These are phyloP conservation scores for Nycticebus coucang DNA, from an alignment of 2,113 vertebrate species.

Conservation along the genomic window DNA sequence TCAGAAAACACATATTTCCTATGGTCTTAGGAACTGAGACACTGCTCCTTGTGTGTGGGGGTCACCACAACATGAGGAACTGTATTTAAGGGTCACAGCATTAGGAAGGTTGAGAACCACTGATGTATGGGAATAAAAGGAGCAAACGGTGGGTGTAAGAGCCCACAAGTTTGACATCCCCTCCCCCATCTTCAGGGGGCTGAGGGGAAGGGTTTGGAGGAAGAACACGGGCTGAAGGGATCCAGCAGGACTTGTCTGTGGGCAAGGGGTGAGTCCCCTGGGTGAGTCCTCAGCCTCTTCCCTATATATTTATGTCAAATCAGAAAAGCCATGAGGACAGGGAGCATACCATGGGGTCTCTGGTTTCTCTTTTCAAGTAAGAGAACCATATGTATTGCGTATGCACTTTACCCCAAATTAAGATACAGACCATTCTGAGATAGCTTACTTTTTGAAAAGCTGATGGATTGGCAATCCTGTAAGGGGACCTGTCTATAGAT, in stretches of 20 bases:
- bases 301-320: background rate
- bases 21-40: no score
- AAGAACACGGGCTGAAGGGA: background rate
- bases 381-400: background rate
- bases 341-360: background rate
- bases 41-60: no score
- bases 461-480: background rate
- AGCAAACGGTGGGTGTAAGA: background rate
- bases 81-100: no score
- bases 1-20: no score
- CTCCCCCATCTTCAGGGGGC: background rate
- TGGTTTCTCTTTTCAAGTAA: slow-evolving; percentile 8
- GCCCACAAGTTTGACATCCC: background rate
- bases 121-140: background rate
- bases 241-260: background rate
- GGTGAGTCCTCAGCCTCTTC: background rate
- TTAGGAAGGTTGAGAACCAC: no score
- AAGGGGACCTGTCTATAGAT: background rate
- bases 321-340: background rate
- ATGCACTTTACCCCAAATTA: background rate
- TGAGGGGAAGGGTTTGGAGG: background rate
- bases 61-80: no score
- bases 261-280: background rate
- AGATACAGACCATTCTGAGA: background rate
- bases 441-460: background rate